Evolutionary conservation across 2,888 invertebrate genomes (phyloP).

Genomic region (Lithodes maja): DNA sequence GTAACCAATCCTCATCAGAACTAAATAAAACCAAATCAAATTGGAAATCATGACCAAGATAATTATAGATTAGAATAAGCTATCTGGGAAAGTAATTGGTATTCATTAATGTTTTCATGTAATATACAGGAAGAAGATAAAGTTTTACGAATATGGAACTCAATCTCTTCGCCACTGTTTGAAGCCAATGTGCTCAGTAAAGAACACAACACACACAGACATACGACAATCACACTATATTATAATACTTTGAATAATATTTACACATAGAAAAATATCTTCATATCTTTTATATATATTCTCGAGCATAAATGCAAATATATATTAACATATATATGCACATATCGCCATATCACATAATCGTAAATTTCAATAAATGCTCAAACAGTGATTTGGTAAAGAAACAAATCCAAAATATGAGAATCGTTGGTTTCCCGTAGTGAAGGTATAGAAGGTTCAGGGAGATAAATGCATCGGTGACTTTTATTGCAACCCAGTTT

Average conservation of each 20-base stretch:
- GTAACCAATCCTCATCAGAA: too few relatives aligned
- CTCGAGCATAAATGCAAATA: constrained; percentile 20
- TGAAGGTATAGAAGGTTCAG: too few relatives aligned
- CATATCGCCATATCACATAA: constrained; percentile 10
- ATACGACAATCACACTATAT: background rate
- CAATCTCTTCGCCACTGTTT: too few relatives aligned
- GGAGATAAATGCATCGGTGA: too few relatives aligned
- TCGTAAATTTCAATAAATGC: background rate
- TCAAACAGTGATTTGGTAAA: constrained; percentile 30
- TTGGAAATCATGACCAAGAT: too few relatives aligned
- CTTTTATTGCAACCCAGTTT: too few relatives aligned
- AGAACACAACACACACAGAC: constrained; percentile 2
- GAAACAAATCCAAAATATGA: constrained; percentile 29
- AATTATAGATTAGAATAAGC: too few relatives aligned
- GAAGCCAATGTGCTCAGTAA: background rate
- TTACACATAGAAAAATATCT: constrained; percentile 31
- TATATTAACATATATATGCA: constrained; percentile 30
- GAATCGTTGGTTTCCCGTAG: constrained; percentile 13
- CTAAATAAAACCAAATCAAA: too few relatives aligned
- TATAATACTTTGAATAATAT: constrained; percentile 21
- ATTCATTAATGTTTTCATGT: too few relatives aligned
- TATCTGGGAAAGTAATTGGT: too few relatives aligned
- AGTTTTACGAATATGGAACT: too few relatives aligned
- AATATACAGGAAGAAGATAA: too few relatives aligned
- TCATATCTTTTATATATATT: background rate